Conservation (phyloP, 2,888 invertebrate species). For the Melanostoma scalare region DNA sequence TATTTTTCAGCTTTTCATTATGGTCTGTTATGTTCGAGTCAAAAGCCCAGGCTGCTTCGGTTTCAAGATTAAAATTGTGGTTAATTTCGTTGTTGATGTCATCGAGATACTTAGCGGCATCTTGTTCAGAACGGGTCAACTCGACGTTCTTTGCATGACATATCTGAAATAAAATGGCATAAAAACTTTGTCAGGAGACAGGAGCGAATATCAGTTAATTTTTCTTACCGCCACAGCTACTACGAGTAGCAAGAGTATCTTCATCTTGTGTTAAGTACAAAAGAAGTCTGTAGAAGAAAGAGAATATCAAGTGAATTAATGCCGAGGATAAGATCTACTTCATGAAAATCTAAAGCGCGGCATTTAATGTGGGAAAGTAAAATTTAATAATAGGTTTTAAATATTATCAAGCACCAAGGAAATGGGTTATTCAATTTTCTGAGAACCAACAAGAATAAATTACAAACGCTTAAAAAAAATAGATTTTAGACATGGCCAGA, state of each 20-base stretch:
- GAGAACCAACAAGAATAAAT: too few relatives aligned
- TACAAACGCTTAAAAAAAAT: too few relatives aligned
- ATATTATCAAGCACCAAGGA: too few relatives aligned
- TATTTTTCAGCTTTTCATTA: slow-evolving; percentile 84
- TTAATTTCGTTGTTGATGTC: slow-evolving; percentile 85
- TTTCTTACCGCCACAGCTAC: slow-evolving; percentile 45
- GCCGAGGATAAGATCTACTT: background rate
- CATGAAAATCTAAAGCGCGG: background rate
- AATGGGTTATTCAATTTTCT: too few relatives aligned
- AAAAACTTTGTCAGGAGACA: background rate
- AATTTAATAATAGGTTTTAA: too few relatives aligned
- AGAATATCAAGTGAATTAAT: background rate
- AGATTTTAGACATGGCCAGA: too few relatives aligned
- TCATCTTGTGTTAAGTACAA: slow-evolving; percentile 34
- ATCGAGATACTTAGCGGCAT: slow-evolving; percentile 85
- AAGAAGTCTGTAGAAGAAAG: background rate
- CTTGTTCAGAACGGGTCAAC: slow-evolving; percentile 81
- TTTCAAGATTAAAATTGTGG: slow-evolving; percentile 84
- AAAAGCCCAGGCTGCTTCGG: slow-evolving; percentile 88
- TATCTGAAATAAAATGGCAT: slow-evolving; percentile 67
- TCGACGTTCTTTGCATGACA: slow-evolving; percentile 75
- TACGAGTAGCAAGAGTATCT: slow-evolving; percentile 32
- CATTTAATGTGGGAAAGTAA: too few relatives aligned
- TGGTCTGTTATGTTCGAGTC: slow-evolving; percentile 89
- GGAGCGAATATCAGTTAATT: too few relatives aligned